These are phyloP conservation scores for Dissostichus mawsoni DNA, from an alignment of 2,113 vertebrate species.

Conservation along the genomic window DNA sequence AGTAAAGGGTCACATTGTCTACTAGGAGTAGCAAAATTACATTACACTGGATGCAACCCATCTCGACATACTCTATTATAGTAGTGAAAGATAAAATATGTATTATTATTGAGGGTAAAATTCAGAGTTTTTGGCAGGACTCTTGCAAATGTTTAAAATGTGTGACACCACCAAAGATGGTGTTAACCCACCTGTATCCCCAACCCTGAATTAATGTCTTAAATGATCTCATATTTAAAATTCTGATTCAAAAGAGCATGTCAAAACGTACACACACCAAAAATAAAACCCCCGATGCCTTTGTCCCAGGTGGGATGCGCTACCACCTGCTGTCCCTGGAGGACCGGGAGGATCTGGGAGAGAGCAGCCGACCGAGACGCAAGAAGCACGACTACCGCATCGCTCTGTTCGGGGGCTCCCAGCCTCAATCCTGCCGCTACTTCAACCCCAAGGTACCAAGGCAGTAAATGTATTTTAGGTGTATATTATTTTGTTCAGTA, in stretches of 20 bases:
- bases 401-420: constrained; percentile 96
- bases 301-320: constrained; percentile 75
- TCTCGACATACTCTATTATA: not conserved
- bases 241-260: not conserved
- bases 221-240: not conserved
- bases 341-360: constrained; percentile 94
- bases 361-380: constrained; percentile 92
- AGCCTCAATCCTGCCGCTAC: constrained; percentile 97
- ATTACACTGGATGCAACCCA: not conserved
- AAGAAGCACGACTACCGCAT: constrained; percentile 97
- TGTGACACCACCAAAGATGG: not conserved
- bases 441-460: constrained; percentile 94
- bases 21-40: not conserved
- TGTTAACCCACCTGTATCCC: not conserved
- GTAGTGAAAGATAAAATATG: not conserved
- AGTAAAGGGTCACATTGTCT: not conserved
- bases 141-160: not conserved
- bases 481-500: not conserved
- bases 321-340: constrained; percentile 81
- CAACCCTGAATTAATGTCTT: not conserved
- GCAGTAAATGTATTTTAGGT: not conserved
- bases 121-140: not conserved
- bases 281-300: constrained; percentile 1
- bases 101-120: not conserved
- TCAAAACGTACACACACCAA: not conserved